Evolutionary conservation across 2,888 invertebrate genomes (phyloP), one percentile per base, ranked within the genome.

Genomic region (Zygogramma bicolorata): DNA sequence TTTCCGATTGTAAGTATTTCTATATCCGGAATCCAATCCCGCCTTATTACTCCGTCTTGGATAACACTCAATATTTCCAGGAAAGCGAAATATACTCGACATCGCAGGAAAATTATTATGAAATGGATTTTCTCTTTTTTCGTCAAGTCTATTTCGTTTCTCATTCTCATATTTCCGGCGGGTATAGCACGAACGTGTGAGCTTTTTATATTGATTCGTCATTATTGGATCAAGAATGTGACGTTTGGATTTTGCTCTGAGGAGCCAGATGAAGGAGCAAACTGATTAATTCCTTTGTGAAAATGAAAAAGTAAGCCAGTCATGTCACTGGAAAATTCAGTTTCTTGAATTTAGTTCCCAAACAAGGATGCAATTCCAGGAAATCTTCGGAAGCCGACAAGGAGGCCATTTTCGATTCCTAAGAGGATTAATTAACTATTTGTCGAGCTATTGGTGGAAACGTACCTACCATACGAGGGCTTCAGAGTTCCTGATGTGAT

Each of bases 1-100:
- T 82, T 82, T 82, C 82, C 81, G 81, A 81, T 81, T 80, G 81
- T 80, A 79, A 79, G 78, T 80, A 79, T 82, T 82, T 80, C 82
- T 77, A 81, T 81, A 80, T 81, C 80, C 81, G 80, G 63, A 77
- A 79, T 74, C 75, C 78, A 77, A 77, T 77, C 73, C 76, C 53
- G 74, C 70, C 77, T 75, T 80, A 75, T 77, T 77, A 75, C 73
- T 76, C 70, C 71, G 57, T 71, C 60, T 70, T 60, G 72, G 77
- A 76, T 79, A 78, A 77, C 72, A 74, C 74, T 65, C 74, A 68
- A 75, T 66, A 66, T 58, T 58, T 40, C 66, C 40, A 40, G 53
- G 40, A 58, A 57, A 38, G 65, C 29, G 65, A 66, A 66, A 66
- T 66, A 49, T 38, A 38, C 63, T 34, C 63, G 42, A 34, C 63